These are phyloP conservation scores for Elymnias hypermnestra DNA, from an alignment of 1,140 invertebrate genomes.

Conservation along the genomic window DNA sequence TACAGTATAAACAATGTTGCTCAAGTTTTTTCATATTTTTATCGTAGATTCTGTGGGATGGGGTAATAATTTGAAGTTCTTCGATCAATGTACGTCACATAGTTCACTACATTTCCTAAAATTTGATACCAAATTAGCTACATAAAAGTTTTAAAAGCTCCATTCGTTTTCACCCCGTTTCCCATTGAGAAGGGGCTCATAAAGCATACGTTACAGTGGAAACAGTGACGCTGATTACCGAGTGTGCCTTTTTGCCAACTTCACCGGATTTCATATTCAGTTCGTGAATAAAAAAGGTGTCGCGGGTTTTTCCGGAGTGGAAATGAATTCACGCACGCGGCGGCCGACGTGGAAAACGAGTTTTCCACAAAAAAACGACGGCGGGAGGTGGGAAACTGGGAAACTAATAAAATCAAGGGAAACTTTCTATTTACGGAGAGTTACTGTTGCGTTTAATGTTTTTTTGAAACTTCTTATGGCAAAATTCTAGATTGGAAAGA, in stretches of 20 bases:
- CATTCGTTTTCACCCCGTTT: not conserved
- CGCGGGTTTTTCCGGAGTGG: conserved; percentile 19
- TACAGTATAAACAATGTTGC: conserved; percentile 10
- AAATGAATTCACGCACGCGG: conserved; percentile 27
- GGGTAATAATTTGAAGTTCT: no score
- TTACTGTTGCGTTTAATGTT: no score
- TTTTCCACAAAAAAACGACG: conserved; percentile 9
- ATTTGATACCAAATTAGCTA: not conserved
- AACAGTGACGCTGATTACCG: conserved; percentile 20
- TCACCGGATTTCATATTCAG: conserved; percentile 25
- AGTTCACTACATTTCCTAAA: not conserved
- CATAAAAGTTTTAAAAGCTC: not conserved
- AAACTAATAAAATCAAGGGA: conserved; percentile 8
- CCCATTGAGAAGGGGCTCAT: conserved; percentile 1
- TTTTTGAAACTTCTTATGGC: no score
- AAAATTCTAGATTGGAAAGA: no score
- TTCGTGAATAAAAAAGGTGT: conserved; percentile 25
- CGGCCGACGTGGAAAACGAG: conserved; percentile 10
- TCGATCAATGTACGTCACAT: no score
- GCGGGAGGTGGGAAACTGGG: not conserved
- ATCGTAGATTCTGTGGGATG: no score
- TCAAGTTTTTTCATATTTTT: no score
- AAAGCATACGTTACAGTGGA: conserved; percentile 1
- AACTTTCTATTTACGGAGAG: no score
- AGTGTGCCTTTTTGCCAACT: conserved; percentile 25